phyloP scores from a whole-genome alignment of 2,797 vertebrate genomes.

The Gallirallus australis region DNA sequence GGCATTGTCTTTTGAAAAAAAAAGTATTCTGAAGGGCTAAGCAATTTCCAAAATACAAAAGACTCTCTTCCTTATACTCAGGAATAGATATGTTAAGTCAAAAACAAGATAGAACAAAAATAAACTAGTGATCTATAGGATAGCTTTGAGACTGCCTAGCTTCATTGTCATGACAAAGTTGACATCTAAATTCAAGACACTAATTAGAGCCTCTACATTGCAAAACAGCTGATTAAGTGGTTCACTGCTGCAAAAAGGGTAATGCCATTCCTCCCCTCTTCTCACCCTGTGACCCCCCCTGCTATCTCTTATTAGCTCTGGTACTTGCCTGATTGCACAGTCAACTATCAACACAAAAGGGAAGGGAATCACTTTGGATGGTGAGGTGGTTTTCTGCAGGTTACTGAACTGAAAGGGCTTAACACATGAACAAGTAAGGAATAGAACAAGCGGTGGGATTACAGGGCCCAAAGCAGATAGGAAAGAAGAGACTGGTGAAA shows the following conservation, averaged over 20 bases:
- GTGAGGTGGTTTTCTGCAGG: not conserved
- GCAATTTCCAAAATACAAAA: not conserved
- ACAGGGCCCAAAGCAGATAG: not conserved
- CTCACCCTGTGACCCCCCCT: not conserved
- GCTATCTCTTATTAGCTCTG: not conserved
- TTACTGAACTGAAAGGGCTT: not conserved
- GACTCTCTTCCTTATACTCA: not conserved
- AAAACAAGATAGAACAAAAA: not conserved
- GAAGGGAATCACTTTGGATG: not conserved
- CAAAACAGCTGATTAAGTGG: not conserved
- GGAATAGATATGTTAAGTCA: not conserved
- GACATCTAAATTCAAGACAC: not conserved
- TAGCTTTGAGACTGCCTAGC: not conserved
- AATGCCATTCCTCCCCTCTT: not conserved
- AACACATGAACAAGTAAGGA: not conserved
- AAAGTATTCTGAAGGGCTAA: not conserved
- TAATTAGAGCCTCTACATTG: not conserved
- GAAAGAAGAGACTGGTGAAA: not conserved
- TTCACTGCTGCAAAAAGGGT: not conserved
- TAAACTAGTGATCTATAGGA: not conserved
- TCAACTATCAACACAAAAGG: not conserved
- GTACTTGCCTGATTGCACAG: not conserved
- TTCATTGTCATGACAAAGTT: not conserved
- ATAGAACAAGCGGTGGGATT: not conserved
- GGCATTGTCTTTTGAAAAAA: not conserved